Percentiles rank a stretch among this genome's conserved stretches.
Conservation (phyloP, 2,888 invertebrate species). For the Arge pagana region DNA sequence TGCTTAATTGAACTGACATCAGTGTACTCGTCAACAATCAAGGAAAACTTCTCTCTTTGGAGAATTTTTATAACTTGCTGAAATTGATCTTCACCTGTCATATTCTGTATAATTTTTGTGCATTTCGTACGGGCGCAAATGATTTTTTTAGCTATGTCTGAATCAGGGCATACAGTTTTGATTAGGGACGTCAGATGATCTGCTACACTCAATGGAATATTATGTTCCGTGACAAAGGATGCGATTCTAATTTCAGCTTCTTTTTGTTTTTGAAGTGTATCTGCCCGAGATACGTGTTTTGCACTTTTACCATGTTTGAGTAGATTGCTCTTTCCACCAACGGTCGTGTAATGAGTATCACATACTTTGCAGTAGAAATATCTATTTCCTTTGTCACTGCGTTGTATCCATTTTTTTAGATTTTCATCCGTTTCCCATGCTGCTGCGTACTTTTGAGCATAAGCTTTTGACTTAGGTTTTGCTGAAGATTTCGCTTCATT, state of each 20-base stretch:
- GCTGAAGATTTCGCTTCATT: neutral
- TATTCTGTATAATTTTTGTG: slow-evolving; percentile 5
- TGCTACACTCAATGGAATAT: slow-evolving; percentile 34
- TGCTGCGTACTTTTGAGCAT: slow-evolving; percentile 15
- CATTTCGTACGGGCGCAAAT: slow-evolving; percentile 31
- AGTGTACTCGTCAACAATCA: slow-evolving; percentile 33
- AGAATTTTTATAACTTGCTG: neutral
- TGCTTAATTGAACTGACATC: slow-evolving; percentile 25
- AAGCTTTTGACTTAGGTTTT: neutral
- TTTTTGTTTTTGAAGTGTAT: slow-evolving; percentile 10
- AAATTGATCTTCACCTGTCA: neutral
- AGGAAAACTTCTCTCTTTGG: slow-evolving; percentile 26
- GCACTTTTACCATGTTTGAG: slow-evolving; percentile 14
- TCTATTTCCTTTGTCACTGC: slow-evolving; percentile 12
- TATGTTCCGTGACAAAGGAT: slow-evolving; percentile 36
- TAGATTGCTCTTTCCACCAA: slow-evolving; percentile 15
- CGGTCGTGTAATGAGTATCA: slow-evolving; percentile 10
- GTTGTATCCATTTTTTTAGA: slow-evolving; percentile 10
- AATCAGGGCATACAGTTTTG: slow-evolving; percentile 31
- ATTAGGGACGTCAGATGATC: slow-evolving; percentile 35
- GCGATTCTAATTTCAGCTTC: slow-evolving; percentile 29
- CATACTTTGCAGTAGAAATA: slow-evolving; percentile 16
- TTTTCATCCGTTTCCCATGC: slow-evolving; percentile 14
- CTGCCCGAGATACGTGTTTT: slow-evolving; percentile 13
- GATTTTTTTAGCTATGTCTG: slow-evolving; percentile 33